phyloP scores from a whole-genome alignment of 2,888 invertebrate species.

The Chirona hameri region DNA sequence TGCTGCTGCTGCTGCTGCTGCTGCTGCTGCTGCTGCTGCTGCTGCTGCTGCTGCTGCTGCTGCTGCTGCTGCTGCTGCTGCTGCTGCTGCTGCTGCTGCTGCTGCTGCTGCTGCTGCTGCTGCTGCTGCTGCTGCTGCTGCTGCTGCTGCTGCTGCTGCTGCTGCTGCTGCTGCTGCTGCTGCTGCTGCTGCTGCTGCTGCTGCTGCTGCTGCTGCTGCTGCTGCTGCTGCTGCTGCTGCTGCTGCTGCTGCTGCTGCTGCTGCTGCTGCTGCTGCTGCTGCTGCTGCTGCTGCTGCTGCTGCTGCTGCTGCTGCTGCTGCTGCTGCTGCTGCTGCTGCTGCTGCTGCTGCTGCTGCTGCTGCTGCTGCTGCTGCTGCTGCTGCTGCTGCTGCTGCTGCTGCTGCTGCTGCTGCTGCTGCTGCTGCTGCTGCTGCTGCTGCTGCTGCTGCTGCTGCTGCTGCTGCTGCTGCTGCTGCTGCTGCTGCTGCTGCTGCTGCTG shows the following conservation, averaged over 20 bases:
- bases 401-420: background rate
- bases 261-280: background rate
- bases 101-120: background rate
- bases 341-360: constrained; percentile 14
- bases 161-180: background rate
- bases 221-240: background rate
- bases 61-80: constrained; percentile 8
- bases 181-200: background rate
- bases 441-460: background rate
- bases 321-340: background rate
- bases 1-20: background rate
- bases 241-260: background rate
- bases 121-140: constrained; percentile 4
- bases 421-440: constrained; percentile 8
- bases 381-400: background rate
- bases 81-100: background rate
- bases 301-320: background rate
- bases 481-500: constrained; percentile 4
- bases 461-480: background rate
- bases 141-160: constrained; percentile 1
- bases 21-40: background rate
- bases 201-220: constrained; percentile 13
- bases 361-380: background rate
- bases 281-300: constrained; percentile 1
- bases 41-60: background rate